phyloP scores from a whole-genome alignment of 2,797 vertebrate genomes.

The Lutjanus campechanus region DNA sequence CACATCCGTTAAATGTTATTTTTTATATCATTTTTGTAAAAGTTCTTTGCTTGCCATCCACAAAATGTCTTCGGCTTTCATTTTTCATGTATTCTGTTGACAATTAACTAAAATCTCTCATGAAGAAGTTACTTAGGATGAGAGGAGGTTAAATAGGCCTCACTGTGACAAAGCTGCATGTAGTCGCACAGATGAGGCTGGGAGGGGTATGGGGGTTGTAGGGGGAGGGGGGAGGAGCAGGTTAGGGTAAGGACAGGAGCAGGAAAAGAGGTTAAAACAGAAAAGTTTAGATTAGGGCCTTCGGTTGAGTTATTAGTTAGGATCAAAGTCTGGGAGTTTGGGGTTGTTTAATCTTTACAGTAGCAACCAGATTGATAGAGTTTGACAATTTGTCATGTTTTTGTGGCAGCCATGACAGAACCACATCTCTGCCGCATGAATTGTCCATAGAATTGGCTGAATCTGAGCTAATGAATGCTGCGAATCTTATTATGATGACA shows the following conservation, averaged over 20 bases:
- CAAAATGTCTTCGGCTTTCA: slow-evolving; percentile 67
- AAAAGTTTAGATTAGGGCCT: neutral
- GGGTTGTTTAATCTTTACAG: neutral
- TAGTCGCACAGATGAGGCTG: slow-evolving; percentile 67
- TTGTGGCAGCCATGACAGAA: slow-evolving; percentile 15
- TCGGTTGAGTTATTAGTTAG: slow-evolving; percentile 3
- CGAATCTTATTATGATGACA: slow-evolving; percentile 42
- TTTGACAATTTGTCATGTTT: slow-evolving; percentile 39
- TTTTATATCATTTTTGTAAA: slow-evolving; percentile 75
- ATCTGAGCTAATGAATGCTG: slow-evolving; percentile 37
- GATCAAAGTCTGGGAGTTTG: neutral
- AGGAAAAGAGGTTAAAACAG: slow-evolving; percentile 30
- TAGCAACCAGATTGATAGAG: neutral
- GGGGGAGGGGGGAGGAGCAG: slow-evolving; percentile 16
- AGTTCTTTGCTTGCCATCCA: slow-evolving; percentile 75
- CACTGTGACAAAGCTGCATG: slow-evolving; percentile 71
- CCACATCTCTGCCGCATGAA: slow-evolving; percentile 10
- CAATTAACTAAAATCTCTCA: slow-evolving; percentile 72
- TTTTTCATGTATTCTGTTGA: slow-evolving; percentile 70
- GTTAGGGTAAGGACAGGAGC: slow-evolving; percentile 17
- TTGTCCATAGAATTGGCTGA: slow-evolving; percentile 19
- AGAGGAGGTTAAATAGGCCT: slow-evolving; percentile 82
- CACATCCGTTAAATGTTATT: slow-evolving; percentile 72
- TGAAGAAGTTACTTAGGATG: slow-evolving; percentile 77
- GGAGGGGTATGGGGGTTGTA: slow-evolving; percentile 4